Evolutionary conservation across 2,113 vertebrate species (phyloP).

Genomic region (Ciconia stormi): DNA sequence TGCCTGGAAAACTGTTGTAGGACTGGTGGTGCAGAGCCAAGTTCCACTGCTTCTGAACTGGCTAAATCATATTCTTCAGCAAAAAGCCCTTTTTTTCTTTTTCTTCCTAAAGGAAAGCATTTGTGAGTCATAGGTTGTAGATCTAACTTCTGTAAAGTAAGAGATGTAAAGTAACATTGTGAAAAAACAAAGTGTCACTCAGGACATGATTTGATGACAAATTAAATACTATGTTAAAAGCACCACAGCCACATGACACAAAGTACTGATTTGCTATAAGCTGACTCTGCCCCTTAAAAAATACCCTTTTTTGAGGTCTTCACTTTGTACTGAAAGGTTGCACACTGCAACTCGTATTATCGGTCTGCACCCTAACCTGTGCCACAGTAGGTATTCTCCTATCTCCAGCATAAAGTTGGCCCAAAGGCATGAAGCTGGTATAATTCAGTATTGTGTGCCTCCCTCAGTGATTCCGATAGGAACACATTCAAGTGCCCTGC

Average conservation of each 20-base stretch:
- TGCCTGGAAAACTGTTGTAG: not conserved
- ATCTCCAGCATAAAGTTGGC: not conserved
- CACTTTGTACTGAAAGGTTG: not conserved
- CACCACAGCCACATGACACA: fast-evolving
- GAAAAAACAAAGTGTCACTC: not conserved
- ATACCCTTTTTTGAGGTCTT: not conserved
- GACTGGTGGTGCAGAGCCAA: not conserved
- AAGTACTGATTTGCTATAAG: not conserved
- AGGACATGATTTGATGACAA: not conserved
- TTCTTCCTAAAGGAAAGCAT: not conserved
- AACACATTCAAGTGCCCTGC: not conserved
- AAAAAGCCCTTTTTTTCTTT: not conserved
- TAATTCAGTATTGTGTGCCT: not conserved
- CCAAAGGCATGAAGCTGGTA: not conserved
- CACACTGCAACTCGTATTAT: not conserved
- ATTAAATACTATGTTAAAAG: not conserved
- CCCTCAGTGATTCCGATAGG: not conserved
- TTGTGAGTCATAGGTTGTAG: not conserved
- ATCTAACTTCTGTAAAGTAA: not conserved
- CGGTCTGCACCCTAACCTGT: not conserved
- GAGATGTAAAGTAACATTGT: not conserved
- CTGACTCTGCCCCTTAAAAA: not conserved
- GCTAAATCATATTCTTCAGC: not conserved
- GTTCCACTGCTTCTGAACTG: not conserved
- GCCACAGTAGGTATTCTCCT: not conserved